Evolutionary conservation across 30 jellyfish, hydroid and myxozoan genomes (phyloP).

Genomic region (Cassiopea xamachana): DNA sequence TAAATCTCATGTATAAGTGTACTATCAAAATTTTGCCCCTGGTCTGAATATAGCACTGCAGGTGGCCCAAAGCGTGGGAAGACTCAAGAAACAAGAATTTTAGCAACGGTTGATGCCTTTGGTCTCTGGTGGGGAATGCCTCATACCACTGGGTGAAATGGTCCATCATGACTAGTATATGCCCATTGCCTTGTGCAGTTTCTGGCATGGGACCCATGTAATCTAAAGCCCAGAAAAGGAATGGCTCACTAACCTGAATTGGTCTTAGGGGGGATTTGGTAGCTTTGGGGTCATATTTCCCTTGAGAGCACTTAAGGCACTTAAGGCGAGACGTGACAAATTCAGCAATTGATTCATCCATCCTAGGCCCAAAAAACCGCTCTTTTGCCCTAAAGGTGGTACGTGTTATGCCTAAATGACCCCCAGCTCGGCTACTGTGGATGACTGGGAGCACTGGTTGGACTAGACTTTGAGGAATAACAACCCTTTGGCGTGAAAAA

Average conservation of each 20-base stretch:
- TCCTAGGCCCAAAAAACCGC: background rate
- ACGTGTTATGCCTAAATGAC: background rate
- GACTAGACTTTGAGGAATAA: background rate
- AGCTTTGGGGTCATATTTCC: too few relatives aligned
- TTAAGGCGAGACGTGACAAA: background rate
- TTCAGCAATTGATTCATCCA: background rate
- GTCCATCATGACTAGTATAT: background rate
- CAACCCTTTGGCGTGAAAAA: background rate
- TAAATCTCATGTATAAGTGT: conserved; percentile 33
- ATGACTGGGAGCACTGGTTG: background rate
- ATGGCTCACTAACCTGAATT: conserved; percentile 42
- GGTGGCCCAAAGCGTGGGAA: conserved; percentile 52
- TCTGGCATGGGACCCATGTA: conserved; percentile 31
- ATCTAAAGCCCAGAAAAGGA: conserved; percentile 38
- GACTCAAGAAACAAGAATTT: conserved; percentile 13
- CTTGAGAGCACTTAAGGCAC: too few relatives aligned
- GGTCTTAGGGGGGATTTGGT: background rate
- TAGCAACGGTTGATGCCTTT: conserved; percentile 51
- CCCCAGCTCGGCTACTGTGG: conserved; percentile 47
- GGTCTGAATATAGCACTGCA: conserved; percentile 42
- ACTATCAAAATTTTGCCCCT: conserved; percentile 29
- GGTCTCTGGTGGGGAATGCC: conserved; percentile 23
- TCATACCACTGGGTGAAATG: conserved; percentile 16
- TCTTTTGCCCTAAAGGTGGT: conserved; percentile 1
- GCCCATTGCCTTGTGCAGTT: background rate